phyloP scores from a whole-genome alignment of 2,888 invertebrate genomes.

The Gymnosoma rotundatum region DNA sequence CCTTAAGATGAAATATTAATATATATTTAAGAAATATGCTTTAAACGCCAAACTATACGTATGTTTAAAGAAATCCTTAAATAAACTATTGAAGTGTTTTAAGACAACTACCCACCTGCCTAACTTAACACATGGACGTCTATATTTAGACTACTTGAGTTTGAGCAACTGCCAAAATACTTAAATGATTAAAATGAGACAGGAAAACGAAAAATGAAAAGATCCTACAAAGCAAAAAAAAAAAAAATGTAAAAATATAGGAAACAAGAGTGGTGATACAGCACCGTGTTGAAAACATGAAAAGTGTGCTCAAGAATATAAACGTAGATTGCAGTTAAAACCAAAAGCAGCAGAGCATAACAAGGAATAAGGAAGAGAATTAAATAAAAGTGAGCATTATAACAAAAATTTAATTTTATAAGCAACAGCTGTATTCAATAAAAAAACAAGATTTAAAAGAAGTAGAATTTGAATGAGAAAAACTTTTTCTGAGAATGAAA shows the following conservation, averaged over 20 bases:
- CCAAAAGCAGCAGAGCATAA: slow-evolving; percentile 61
- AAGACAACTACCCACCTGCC: slow-evolving; percentile 63
- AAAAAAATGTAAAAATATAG: not conserved
- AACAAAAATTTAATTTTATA: not conserved
- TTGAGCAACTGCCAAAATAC: slow-evolving; percentile 43
- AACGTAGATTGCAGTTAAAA: not conserved
- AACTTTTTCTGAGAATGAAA: not conserved
- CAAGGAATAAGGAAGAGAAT: slow-evolving; percentile 30
- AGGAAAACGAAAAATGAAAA: slow-evolving; percentile 36
- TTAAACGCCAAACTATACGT: not conserved
- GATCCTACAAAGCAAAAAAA: slow-evolving; percentile 41
- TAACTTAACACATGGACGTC: slow-evolving; percentile 56
- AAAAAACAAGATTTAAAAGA: not conserved
- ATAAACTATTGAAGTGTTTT: not conserved
- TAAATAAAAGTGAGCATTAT: not conserved
- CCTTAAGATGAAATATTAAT: slow-evolving; percentile 8
- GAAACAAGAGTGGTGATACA: slow-evolving; percentile 33
- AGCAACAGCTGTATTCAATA: slow-evolving; percentile 50
- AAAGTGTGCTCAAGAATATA: slow-evolving; percentile 63
- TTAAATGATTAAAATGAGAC: slow-evolving; percentile 43
- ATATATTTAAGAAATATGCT: not conserved
- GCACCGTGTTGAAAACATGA: slow-evolving; percentile 48
- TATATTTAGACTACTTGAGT: slow-evolving; percentile 68
- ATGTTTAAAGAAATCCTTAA: slow-evolving; percentile 39
- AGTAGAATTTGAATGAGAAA: not conserved